These are phyloP conservation scores for Syngnathus scovelli DNA, from an alignment of 2,113 vertebrate genomes.

Conservation along the genomic window DNA sequence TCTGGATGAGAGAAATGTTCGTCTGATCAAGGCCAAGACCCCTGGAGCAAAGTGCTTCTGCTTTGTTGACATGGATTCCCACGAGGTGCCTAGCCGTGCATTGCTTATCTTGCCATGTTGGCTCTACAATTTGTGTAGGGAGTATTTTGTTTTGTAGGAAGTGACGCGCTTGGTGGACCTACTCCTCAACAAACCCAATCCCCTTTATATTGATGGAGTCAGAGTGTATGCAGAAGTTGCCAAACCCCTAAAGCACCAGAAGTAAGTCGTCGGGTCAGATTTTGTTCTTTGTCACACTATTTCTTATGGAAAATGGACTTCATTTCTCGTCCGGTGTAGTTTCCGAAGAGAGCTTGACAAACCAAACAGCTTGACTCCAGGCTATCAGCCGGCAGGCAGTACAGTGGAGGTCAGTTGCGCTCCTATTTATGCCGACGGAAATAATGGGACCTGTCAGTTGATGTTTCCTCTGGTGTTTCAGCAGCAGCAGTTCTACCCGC, in stretches of 20 bases:
- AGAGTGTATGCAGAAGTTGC: conserved; percentile 89
- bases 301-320: not conserved
- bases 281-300: not conserved
- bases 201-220: conserved; percentile 89
- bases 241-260: conserved; percentile 76
- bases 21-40: conserved; percentile 87
- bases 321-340: conserved; percentile 33
- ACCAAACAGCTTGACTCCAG: conserved; percentile 59
- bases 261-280: conserved; percentile 45
- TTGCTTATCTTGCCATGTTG: not conserved
- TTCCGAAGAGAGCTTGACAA: conserved; percentile 67
- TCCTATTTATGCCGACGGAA: not conserved
- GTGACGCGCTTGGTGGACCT: conserved; percentile 84
- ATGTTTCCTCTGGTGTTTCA: conserved; percentile 10
- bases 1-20: conserved; percentile 87
- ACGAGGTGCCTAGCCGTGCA: conserved; percentile 70
- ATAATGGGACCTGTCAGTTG: not conserved
- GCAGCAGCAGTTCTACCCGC: conserved; percentile 41
- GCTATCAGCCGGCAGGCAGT: conserved; percentile 53
- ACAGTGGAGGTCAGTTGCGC: conserved; percentile 51
- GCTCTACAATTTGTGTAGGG: not conserved
- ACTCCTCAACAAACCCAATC: conserved; percentile 84
- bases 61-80: conserved; percentile 95
- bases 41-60: conserved; percentile 83
- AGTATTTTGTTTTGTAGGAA: conserved; percentile 72